Evolutionary conservation across 2,797 vertebrate species (phyloP).

Genomic region (Smutsia temminckii): DNA sequence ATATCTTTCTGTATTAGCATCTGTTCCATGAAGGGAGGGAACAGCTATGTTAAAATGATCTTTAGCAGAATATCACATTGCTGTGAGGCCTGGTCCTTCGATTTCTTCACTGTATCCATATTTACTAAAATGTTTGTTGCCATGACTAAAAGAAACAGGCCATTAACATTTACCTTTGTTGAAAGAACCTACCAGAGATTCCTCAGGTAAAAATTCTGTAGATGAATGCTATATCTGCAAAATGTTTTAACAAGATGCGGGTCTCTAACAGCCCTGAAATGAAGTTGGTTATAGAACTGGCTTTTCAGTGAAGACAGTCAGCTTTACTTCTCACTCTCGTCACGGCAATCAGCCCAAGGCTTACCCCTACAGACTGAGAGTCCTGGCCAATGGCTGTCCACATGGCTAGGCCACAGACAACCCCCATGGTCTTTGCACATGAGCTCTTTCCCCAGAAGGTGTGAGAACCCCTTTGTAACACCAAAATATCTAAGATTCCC

Average conservation of each 20-base stretch:
- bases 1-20: background rate
- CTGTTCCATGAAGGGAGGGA: background rate
- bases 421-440: background rate
- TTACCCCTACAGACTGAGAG: background rate
- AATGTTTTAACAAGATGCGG: background rate
- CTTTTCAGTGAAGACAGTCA: background rate
- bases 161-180: background rate
- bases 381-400: background rate
- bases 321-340: background rate
- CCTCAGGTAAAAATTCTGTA: background rate
- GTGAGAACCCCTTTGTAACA: background rate
- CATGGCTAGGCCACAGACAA: background rate
- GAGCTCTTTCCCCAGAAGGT: background rate
- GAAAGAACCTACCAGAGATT: background rate
- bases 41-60: background rate
- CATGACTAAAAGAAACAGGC: background rate
- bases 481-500: background rate
- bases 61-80: background rate
- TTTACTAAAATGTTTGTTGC: background rate
- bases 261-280: background rate
- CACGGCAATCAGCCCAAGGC: background rate
- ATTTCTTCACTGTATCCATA: background rate
- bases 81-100: background rate
- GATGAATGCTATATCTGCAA: background rate
- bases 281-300: background rate